Base-by-base conservation (phyloP, 2,888 invertebrate genomes). In the Lissocephala sabroskyi region DNA sequence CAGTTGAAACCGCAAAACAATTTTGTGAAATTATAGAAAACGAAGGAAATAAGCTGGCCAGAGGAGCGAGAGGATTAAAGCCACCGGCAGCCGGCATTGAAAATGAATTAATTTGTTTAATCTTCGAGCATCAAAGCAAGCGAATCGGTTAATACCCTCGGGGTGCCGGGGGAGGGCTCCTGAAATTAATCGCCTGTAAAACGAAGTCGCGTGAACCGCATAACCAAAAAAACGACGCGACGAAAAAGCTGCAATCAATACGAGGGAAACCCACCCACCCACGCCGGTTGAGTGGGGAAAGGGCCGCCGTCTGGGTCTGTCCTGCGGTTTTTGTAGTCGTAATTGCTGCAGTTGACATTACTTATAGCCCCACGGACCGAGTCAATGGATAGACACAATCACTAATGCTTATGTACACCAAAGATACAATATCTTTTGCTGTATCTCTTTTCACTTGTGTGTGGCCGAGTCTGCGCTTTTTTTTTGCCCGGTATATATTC, bases 241-340 rank as follows among this genome's bases (percentile, higher is more conserved):
- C 46, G 51, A 61, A 59, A 59, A 55, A 56, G n/a, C 49, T 70
- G 75, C 60, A 66, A 65, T 74, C 62, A 60, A 74, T 75, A 75
- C 44, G 52, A 43, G n/a, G 33, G n/a, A n/a, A n/a, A n/a, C n/a
- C n/a, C n/a, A n/a, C n/a, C n/a, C n/a, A n/a, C n/a, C 19, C 36
- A 54, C 26, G 47, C 14, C 37, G 35, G 47, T 13, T n/a, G 1
- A 23, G 23, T 5, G 23, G 23, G 23, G 23, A 23, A 23, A 23
- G 23, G 23, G 23, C 3, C 3, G 23, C 3, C 4, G 3, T 35
- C 35, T 13, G 17, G 44, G 52, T 63, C 56, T 53, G 52, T 45
- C n/a, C 46, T 62, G 62, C 36, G 64, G 62, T 64, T 62, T 18
- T 40, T 40, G 28, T 40, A n/a, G n/a, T 26, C 40, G 23, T 26